These are phyloP conservation scores for Oryzias curvinotus DNA, from an alignment of 2,113 vertebrate genomes.

Conservation along the genomic window DNA sequence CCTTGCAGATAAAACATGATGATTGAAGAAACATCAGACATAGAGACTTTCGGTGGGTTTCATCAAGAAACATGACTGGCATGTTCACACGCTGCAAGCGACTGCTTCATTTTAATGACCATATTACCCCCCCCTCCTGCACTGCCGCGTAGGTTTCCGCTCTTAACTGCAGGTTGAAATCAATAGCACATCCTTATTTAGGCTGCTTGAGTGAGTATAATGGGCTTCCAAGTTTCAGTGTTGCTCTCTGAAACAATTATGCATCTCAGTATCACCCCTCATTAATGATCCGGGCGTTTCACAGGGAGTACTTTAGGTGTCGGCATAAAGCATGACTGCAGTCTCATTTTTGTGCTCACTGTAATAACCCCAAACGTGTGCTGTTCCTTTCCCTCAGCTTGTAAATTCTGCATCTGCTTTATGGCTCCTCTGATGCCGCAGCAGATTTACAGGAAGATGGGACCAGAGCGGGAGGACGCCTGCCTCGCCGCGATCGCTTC, in stretches of 20 bases:
- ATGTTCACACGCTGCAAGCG: background rate
- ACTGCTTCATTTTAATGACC: conserved; percentile 10
- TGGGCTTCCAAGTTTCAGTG: background rate
- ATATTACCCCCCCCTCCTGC: background rate
- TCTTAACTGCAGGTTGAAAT: background rate
- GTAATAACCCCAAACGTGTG: conserved; percentile 46
- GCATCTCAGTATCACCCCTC: conserved; percentile 16
- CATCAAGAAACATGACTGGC: conserved; percentile 12
- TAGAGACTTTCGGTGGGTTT: background rate
- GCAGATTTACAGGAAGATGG: conserved; percentile 61
- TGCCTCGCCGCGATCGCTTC: conserved; percentile 38
- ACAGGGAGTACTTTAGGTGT: conserved; percentile 3
- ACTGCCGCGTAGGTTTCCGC: background rate
- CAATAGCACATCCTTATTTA: background rate
- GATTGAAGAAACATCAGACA: too few species aligned
- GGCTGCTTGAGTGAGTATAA: background rate
- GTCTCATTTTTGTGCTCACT: conserved; percentile 18
- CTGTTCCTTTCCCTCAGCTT: conserved; percentile 35
- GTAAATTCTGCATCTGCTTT: conserved; percentile 64
- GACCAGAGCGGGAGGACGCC: conserved; percentile 46
- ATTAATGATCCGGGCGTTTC: conserved; percentile 6
- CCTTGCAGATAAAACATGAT: too few species aligned
- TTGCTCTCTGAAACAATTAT: conserved; percentile 20
- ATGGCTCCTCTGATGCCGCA: conserved; percentile 48
- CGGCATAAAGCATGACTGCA: conserved; percentile 30